Base-by-base conservation (phyloP, 2,797 vertebrate genomes). In the Mergus octosetaceus region DNA sequence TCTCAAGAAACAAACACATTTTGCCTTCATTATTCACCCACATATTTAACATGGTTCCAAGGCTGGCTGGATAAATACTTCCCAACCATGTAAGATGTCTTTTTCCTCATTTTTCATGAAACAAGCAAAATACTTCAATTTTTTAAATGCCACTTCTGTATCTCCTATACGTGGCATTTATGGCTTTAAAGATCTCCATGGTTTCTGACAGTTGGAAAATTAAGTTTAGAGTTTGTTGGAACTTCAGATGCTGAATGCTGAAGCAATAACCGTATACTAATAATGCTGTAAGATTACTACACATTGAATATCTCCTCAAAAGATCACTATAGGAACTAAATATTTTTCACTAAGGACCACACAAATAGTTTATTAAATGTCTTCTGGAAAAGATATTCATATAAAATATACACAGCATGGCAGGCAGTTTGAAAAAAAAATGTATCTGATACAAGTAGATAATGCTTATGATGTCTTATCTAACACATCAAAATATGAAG, bases 21-120 rank as follows among this genome's bases (percentile, higher is more conserved):
- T 47, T 54, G 74, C 68, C 80, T 88, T 64, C 60, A 92, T 95
- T 90, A 89, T 80, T 94, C 87, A 82, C 39, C n/a, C 39, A 75
- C 41, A 30, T 85, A 78, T 85, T 94, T 87, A 89, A 91, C 73
- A 45, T 34, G 24, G 6, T 41, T 43, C 36, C 11, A 68, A 84
- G 83, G 54, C 53, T 93, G 73, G 36, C 18, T 56, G 19, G 66
- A 69, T 51, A 34, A 85, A 77, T 32, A 57, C 15, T 6, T 93
- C n/a, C 61, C 56, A 91, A 36, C 0, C 3, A 53, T 62, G 16
- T 16, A 90, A 72, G 22, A 58, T 27, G 15, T 28, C 36, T 21
- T 65, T 79, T 54, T 79, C 16, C 72, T 25, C 24, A 27, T 45
- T 64, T n/a, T 90, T 47, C 64, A 41, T 13, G 51, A 74, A 38